Evolutionary conservation across 2,797 vertebrate species (phyloP).

Genomic region (Avahi laniger): DNA sequence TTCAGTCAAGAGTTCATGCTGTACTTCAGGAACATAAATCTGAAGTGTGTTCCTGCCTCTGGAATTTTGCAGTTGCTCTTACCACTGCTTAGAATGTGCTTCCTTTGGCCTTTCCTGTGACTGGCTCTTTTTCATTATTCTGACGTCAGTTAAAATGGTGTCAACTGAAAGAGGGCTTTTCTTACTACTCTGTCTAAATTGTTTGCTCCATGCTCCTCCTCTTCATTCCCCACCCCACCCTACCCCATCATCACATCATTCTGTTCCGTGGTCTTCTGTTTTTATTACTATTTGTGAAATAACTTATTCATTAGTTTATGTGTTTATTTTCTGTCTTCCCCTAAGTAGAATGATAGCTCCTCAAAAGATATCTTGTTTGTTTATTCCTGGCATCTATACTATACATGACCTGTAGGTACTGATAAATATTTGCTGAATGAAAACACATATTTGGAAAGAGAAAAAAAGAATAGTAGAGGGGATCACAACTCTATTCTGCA

Average conservation of each 20-base stretch:
- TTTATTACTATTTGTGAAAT: slow-evolving; percentile 11
- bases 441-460: neutral
- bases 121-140: neutral
- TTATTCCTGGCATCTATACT: neutral
- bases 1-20: slow-evolving; percentile 11
- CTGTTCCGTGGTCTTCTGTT: neutral
- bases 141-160: neutral
- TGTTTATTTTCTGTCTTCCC: neutral
- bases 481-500: neutral
- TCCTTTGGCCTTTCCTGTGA: neutral
- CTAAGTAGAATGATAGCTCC: neutral
- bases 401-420: neutral
- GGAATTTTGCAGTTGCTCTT: slow-evolving; percentile 8
- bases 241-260: neutral
- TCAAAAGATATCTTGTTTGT: neutral
- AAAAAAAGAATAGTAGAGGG: neutral
- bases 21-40: neutral
- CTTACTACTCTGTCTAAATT: neutral
- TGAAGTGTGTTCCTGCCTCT: neutral
- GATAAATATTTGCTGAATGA: neutral
- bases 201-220: neutral
- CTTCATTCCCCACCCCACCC: neutral
- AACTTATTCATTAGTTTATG: neutral
- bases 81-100: neutral
- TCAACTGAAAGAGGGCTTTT: neutral